A percentile compares a stretch with the other conserved stretches of the same genome.
phyloP scores from a whole-genome alignment of 2,888 invertebrate species.

The Apamea crenata region DNA sequence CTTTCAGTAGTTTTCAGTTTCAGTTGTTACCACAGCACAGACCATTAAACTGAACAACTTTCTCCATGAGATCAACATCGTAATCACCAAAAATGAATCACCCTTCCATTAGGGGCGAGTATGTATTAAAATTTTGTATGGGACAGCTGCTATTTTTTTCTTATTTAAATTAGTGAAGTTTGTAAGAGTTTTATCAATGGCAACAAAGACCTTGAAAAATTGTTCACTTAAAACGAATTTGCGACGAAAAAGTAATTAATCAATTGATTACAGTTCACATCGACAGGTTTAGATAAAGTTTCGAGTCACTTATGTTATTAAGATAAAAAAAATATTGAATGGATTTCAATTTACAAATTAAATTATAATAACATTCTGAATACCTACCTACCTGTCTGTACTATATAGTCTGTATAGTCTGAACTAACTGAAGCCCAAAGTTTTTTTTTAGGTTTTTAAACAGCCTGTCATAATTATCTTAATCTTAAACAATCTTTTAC shows the following conservation, averaged over 20 bases:
- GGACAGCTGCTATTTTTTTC: not conserved
- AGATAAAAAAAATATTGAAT: slow-evolving; percentile 18
- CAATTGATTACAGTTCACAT: slow-evolving; percentile 21
- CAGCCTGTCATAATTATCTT: not conserved
- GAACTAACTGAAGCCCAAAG: not conserved
- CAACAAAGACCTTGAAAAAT: not conserved
- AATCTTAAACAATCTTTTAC: not conserved
- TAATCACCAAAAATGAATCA: not conserved
- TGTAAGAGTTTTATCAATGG: not conserved
- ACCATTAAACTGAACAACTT: not conserved
- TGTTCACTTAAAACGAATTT: not conserved
- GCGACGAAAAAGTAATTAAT: slow-evolving; percentile 1
- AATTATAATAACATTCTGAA: not conserved
- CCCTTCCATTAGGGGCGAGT: not conserved
- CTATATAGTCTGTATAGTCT: too few species aligned
- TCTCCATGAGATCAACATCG: not conserved
- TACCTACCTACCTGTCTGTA: too few species aligned
- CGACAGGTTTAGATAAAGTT: slow-evolving; percentile 14
- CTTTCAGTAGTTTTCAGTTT: not conserved
- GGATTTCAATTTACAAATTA: slow-evolving; percentile 9
- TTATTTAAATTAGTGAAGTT: not conserved
- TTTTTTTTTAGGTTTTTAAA: not conserved
- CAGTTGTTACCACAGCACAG: too few species aligned
- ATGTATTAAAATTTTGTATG: not conserved
- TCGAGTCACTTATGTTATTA: slow-evolving; percentile 10